A percentile compares a stretch with the other conserved stretches of the same genome.
phyloP scores from a whole-genome alignment of 2,113 vertebrate genomes.

The Melanotaenia duboulayi region DNA sequence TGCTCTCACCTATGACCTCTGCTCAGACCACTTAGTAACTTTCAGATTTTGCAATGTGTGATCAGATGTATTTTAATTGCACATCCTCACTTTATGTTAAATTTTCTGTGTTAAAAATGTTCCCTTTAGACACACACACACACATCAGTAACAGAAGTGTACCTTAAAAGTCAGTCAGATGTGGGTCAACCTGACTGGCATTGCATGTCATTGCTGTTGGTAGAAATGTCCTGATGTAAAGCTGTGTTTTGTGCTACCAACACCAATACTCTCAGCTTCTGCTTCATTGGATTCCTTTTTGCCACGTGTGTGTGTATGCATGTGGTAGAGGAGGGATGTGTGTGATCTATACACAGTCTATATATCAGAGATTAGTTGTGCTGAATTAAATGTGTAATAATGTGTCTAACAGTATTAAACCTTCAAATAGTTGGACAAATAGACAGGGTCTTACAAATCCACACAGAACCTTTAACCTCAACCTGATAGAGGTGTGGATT shows the following conservation, averaged over 20 bases:
- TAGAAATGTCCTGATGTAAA: background rate
- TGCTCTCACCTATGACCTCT: background rate
- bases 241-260: background rate
- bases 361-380: conserved; percentile 39
- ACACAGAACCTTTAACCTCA: conserved; percentile 56
- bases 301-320: background rate
- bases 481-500: conserved; percentile 54
- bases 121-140: background rate
- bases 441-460: conserved; percentile 1
- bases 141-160: background rate
- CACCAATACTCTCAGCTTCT: background rate
- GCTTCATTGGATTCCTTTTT: background rate
- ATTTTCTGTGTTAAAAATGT: background rate
- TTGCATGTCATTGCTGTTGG: conserved; percentile 7
- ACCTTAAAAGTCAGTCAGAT: conserved; percentile 2
- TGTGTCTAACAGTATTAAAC: conserved; percentile 31
- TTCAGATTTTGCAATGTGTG: background rate
- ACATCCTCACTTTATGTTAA: background rate
- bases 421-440: conserved; percentile 34
- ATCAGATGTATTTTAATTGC: background rate
- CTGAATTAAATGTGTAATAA: conserved; percentile 50
- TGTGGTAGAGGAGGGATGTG: background rate
- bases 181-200: conserved; percentile 4
- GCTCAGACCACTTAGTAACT: background rate
- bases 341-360: conserved; percentile 16